Evolutionary conservation across 2,888 invertebrate genomes (phyloP).

Genomic region (Scotopteryx bipunctaria): DNA sequence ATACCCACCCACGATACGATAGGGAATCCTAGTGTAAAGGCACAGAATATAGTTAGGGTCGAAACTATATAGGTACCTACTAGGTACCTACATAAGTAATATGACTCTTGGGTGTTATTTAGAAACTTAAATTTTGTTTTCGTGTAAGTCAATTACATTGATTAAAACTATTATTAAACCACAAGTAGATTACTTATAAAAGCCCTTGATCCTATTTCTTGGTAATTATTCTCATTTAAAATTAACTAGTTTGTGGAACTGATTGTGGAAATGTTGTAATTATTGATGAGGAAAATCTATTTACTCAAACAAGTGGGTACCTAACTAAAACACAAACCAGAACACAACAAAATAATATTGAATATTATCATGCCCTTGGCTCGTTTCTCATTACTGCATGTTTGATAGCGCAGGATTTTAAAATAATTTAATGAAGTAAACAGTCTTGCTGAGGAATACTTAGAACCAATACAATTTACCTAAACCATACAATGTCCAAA

Average conservation of each 20-base stretch:
- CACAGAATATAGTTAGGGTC: no score
- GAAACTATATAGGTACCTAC: no score
- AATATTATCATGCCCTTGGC: neutral
- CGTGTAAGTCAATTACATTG: neutral
- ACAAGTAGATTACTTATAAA: neutral
- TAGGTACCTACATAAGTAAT: no score
- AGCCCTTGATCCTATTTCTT: conserved; percentile 32
- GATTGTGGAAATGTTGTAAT: conserved; percentile 19
- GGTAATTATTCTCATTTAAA: conserved; percentile 15
- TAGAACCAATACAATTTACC: no score
- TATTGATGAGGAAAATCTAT: conserved; percentile 30
- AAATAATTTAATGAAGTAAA: neutral
- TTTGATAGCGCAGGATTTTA: neutral
- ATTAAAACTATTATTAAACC: neutral
- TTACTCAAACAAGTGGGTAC: neutral
- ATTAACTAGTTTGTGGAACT: conserved; percentile 25
- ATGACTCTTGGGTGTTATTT: no score
- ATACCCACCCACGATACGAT: no score
- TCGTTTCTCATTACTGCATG: neutral
- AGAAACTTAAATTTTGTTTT: no score
- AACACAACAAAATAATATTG: neutral
- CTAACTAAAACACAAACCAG: neutral
- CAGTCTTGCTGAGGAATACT: no score
- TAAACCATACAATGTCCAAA: no score
- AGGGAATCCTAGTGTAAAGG: no score